These are phyloP conservation scores for Hippolais icterina DNA, from an alignment of 2,113 vertebrate genomes.

Conservation along the genomic window DNA sequence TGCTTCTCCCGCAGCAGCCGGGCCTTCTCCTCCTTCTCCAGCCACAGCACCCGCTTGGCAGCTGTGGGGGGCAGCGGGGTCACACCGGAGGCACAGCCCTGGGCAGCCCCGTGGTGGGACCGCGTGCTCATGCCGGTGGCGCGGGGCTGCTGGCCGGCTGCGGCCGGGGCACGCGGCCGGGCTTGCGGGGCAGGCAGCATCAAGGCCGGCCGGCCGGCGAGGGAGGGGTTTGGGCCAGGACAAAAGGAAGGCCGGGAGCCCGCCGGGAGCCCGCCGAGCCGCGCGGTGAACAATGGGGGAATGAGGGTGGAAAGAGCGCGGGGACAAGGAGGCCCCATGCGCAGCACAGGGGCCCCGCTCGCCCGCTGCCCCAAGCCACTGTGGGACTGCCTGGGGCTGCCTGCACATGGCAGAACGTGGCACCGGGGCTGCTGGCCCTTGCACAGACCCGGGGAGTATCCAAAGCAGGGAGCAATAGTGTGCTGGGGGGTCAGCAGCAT, in stretches of 20 bases:
- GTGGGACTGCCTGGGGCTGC: not conserved
- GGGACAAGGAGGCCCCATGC: not conserved
- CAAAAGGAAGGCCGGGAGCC: conserved; percentile 52
- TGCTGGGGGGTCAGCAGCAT: accelerated
- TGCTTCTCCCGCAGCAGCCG: conserved; percentile 88
- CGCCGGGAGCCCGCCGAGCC: not conserved
- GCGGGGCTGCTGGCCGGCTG: accelerated
- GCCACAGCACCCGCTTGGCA: conserved; percentile 91
- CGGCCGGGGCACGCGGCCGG: not conserved
- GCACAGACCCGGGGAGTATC: accelerated
- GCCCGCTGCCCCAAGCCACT: not conserved
- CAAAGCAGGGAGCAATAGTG: not conserved
- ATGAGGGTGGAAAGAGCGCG: conserved; percentile 62
- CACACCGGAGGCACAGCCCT: accelerated
- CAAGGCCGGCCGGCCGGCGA: not conserved
- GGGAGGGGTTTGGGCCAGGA: conserved; percentile 36
- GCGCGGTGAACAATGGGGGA: conserved; percentile 34
- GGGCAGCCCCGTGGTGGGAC: accelerated
- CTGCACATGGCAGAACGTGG: not conserved
- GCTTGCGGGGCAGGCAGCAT: not conserved
- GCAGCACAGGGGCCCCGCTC: not conserved
- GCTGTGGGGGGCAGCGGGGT: conserved; percentile 64
- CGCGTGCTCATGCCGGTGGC: accelerated
- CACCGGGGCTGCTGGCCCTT: not conserved
- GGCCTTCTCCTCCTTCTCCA: conserved; percentile 95